Conservation (phyloP, 1,140 invertebrate genomes). For the Aradophagus sp. region DNA sequence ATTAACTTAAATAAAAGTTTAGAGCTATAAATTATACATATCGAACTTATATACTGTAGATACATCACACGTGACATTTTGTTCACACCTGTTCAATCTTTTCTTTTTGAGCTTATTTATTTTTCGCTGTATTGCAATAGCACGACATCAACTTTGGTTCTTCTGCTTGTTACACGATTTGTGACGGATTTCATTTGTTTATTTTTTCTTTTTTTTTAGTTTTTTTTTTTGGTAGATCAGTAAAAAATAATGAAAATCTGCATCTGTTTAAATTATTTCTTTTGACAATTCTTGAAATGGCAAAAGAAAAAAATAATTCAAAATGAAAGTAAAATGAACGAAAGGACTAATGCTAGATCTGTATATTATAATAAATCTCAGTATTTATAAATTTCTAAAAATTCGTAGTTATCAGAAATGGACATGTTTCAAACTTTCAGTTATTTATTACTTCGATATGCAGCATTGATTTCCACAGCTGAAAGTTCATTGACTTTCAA, state of each 20-base stretch:
- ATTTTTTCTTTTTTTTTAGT: conserved; percentile 7
- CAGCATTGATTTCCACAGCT: too few species aligned
- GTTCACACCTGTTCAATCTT: too few species aligned
- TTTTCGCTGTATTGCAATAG: conserved; percentile 46
- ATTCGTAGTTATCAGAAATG: too few species aligned
- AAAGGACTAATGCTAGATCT: conserved; percentile 67
- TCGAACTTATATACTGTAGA: too few species aligned
- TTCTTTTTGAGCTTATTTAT: too few species aligned
- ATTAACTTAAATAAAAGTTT: too few species aligned
- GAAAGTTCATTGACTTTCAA: too few species aligned
- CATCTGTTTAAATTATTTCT: conserved; percentile 18
- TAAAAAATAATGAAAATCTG: conserved; percentile 46
- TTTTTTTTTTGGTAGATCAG: conserved; percentile 26
- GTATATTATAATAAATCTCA: conserved; percentile 76
- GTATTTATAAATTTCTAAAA: conserved; percentile 76
- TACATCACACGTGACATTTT: too few species aligned
- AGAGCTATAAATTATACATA: too few species aligned
- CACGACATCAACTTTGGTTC: conserved; percentile 50
- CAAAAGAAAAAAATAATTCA: conserved; percentile 32
- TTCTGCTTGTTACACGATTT: conserved; percentile 45
- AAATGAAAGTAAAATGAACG: conserved; percentile 51
- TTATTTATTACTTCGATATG: too few species aligned
- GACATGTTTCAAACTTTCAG: too few species aligned
- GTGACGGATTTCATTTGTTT: conserved; percentile 33
- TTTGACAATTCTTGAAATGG: conserved; percentile 35